Evolutionary conservation across 2,797 vertebrate species (phyloP).

Genomic region (Pipistrellus pygmaeus): DNA sequence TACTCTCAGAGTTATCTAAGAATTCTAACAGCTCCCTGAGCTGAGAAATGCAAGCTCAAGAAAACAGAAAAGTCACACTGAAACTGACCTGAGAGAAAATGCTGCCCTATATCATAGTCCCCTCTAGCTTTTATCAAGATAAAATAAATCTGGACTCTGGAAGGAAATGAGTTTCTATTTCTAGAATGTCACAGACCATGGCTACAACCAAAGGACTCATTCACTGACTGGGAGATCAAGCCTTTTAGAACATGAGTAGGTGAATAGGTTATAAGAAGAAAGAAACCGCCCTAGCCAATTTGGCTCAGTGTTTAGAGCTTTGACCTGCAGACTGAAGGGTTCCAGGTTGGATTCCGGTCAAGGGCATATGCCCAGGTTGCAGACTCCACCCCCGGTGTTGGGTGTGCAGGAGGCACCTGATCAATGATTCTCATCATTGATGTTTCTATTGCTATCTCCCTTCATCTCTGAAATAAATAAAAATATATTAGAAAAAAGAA

Average conservation of each 20-base stretch:
- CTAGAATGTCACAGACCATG: not conserved
- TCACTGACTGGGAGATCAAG: not conserved
- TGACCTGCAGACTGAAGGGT: too few species aligned
- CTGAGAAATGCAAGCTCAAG: not conserved
- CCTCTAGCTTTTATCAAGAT: slow-evolving; percentile 14
- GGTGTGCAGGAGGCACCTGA: too few species aligned
- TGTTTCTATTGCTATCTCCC: too few species aligned
- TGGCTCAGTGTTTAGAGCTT: too few species aligned
- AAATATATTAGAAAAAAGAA: not conserved
- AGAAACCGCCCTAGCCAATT: not conserved
- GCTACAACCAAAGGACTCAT: slow-evolving; percentile 21
- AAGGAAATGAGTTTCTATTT: slow-evolving; percentile 51
- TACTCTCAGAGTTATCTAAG: not conserved
- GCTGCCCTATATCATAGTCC: not conserved
- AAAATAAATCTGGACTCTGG: slow-evolving; percentile 40
- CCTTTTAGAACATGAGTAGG: not conserved
- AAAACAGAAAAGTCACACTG: not conserved
- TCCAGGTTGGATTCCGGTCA: too few species aligned
- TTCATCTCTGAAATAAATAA: too few species aligned
- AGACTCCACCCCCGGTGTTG: too few species aligned
- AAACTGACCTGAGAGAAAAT: slow-evolving; percentile 38
- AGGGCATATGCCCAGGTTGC: too few species aligned
- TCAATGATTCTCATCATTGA: too few species aligned
- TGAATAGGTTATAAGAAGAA: not conserved
- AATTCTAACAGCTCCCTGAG: not conserved